These are phyloP conservation scores for Hypanus sabinus DNA, from an alignment of 2,113 vertebrate species.

Conservation along the genomic window DNA sequence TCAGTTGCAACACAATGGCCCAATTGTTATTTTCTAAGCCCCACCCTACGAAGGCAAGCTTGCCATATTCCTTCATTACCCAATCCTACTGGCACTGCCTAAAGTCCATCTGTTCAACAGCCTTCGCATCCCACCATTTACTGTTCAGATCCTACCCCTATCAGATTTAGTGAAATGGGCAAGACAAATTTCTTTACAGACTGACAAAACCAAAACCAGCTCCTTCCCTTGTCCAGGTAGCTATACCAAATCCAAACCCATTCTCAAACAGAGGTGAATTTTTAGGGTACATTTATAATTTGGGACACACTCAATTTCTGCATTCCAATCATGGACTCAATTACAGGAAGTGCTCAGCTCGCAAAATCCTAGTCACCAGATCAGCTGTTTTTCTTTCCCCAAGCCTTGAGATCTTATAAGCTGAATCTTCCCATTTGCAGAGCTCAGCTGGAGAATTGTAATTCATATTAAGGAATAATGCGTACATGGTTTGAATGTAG, in stretches of 20 bases:
- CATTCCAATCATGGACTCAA: slow-evolving; percentile 24
- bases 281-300: slow-evolving; percentile 14
- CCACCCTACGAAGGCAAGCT: too few species aligned
- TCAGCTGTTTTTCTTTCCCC: slow-evolving; percentile 12
- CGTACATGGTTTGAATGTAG: slow-evolving; percentile 1
- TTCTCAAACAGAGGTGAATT: background rate
- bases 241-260: background rate
- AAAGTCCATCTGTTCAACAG: too few species aligned
- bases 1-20: too few species aligned
- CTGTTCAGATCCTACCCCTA: too few species aligned
- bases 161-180: too few species aligned
- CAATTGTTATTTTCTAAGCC: too few species aligned
- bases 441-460: slow-evolving; percentile 28
- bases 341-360: slow-evolving; percentile 21
- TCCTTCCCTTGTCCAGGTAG: background rate
- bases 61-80: too few species aligned
- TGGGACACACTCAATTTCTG: background rate
- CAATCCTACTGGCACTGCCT: too few species aligned
- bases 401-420: slow-evolving; percentile 20
- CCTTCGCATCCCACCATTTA: too few species aligned
- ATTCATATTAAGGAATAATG: slow-evolving; percentile 22
- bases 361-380: slow-evolving; percentile 4
- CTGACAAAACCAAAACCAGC: background rate
- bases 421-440: slow-evolving; percentile 12
- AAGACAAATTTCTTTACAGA: background rate